A percentile compares a stretch with the other conserved stretches of the same genome.
Evolutionary conservation across 1,140 invertebrate genomes (phyloP).

Genomic region (Bombus confusus): DNA sequence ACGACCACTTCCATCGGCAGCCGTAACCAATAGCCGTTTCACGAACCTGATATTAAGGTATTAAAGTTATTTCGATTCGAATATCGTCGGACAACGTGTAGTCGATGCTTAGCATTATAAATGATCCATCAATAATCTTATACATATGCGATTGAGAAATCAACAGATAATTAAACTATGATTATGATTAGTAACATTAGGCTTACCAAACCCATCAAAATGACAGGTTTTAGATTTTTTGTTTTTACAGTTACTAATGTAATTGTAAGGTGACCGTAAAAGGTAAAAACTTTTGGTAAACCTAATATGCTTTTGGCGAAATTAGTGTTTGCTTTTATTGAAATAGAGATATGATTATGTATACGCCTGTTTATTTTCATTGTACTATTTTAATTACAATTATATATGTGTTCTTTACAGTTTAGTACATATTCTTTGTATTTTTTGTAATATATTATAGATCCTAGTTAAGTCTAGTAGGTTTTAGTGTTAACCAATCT

Average conservation of each 20-base stretch:
- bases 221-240: not conserved
- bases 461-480: not conserved
- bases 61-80: slow-evolving; percentile 60
- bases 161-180: not conserved
- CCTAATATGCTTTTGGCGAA: too few species aligned
- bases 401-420: not conserved
- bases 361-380: not conserved
- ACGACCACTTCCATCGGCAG: slow-evolving; percentile 32
- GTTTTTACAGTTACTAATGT: too few species aligned
- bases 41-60: slow-evolving; percentile 58
- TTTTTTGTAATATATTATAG: not conserved
- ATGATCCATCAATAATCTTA: not conserved
- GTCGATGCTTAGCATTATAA: not conserved
- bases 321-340: not conserved
- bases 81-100: slow-evolving; percentile 16
- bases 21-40: slow-evolving; percentile 53
- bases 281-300: too few species aligned
- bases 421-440: too few species aligned
- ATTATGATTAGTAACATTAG: not conserved
- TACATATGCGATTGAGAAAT: not conserved
- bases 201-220: not conserved
- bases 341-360: not conserved
- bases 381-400: not conserved
- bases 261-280: too few species aligned
- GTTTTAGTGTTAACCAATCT: not conserved